phyloP scores from a whole-genome alignment of 2,113 vertebrate species.

The Oreochromis aureus region DNA sequence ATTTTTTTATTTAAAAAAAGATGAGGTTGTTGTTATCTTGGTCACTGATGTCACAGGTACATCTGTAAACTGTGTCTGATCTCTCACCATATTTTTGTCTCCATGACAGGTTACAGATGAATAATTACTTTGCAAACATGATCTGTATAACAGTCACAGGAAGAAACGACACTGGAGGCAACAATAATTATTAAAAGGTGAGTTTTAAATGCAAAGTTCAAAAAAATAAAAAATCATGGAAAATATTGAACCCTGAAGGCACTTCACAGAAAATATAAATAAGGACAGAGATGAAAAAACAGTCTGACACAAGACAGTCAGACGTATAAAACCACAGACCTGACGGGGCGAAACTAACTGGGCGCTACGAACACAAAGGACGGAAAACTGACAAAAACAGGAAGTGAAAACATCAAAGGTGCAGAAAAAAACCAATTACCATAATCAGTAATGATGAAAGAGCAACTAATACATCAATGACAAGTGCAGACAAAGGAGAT shows the following conservation, averaged over 20 bases:
- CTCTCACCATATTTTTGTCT: background rate
- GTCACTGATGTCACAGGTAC: background rate
- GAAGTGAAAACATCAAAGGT: background rate
- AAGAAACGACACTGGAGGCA: background rate
- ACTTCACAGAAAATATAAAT: background rate
- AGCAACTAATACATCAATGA: background rate
- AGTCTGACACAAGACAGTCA: background rate
- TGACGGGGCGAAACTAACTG: background rate
- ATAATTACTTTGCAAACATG: background rate
- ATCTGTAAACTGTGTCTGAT: background rate
- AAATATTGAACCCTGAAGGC: background rate
- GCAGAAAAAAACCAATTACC: background rate
- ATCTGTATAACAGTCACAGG: fast-evolving
- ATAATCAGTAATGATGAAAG: background rate
- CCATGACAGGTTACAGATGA: background rate
- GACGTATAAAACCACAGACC: background rate
- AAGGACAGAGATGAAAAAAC: background rate
- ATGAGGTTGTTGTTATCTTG: background rate
- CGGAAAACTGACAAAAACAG: background rate
- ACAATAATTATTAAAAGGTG: fast-evolving
- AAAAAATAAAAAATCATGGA: background rate
- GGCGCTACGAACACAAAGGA: background rate
- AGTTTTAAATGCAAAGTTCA: background rate
- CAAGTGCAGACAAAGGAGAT: fast-evolving
- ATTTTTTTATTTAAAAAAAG: background rate